Evolutionary conservation across 2,113 vertebrate genomes (phyloP).

Genomic region (Protobothrops mucrosquamatus): DNA sequence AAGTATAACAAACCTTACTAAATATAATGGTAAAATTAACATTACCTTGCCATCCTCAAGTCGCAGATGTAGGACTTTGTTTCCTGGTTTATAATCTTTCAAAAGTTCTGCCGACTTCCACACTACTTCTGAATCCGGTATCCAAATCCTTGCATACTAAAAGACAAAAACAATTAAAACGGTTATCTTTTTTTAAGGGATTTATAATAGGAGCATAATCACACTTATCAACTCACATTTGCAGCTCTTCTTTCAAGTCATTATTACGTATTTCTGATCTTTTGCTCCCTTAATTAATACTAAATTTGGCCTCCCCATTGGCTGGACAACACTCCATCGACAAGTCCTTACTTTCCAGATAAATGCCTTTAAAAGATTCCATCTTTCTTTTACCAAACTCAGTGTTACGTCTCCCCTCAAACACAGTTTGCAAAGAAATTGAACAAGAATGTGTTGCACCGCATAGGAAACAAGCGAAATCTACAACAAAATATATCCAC

Average conservation of each 20-base stretch:
- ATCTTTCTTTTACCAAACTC: neutral
- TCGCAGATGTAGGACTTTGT: conserved; percentile 82
- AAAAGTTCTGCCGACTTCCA: conserved; percentile 95
- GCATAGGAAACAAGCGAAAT: neutral
- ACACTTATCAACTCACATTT: neutral
- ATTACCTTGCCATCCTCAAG: conserved; percentile 91
- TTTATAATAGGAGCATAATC: neutral
- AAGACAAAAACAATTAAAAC: conserved; percentile 38
- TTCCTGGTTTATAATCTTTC: conserved; percentile 90
- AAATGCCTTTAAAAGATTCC: neutral
- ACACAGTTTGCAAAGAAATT: neutral
- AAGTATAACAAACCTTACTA: neutral
- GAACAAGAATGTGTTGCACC: neutral
- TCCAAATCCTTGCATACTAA: conserved; percentile 95
- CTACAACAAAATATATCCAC: neutral
- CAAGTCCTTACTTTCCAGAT: neutral
- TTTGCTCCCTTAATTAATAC: neutral
- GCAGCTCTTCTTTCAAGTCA: neutral
- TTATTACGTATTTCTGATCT: too few relatives aligned
- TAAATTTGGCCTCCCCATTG: neutral
- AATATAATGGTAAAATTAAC: neutral
- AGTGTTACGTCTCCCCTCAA: neutral
- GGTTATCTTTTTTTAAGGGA: neutral
- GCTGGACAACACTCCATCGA: neutral
- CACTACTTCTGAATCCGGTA: conserved; percentile 93